Evolutionary conservation across 2,113 vertebrate genomes (phyloP), one percentile per base, ranked within the genome.

Genomic region (Salminus brasiliensis): DNA sequence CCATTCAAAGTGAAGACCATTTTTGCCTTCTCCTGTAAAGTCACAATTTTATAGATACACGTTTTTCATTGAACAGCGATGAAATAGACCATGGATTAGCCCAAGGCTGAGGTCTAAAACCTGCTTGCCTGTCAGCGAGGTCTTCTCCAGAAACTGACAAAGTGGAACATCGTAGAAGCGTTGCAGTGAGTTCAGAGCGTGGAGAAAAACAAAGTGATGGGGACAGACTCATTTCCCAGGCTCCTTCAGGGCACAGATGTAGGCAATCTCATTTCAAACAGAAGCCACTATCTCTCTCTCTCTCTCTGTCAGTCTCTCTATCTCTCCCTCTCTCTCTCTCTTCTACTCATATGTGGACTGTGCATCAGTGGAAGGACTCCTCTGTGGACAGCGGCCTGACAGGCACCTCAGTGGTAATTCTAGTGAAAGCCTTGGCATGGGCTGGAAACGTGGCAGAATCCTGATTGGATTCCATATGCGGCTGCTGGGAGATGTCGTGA

Each of bases 191-290:
- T 76, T 43, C 65, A 65, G 73, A 25, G 76, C 87, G 73, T 39
- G 59, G 52, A 74, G 66, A 70, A 60, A 86, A 87, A 89, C 84
- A 87, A 86, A 88, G 81, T 84, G 83, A 81, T 45, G 49, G 43
- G 84, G 80, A 85, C 49, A 45, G 67, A 81, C 86, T 86, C 25
- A 73, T 88, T 89, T 87, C 84, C 79, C 53, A 36, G 55, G 76
- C 32, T 79, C 78, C 74, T 83, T 66, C 23, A 29, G 63, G 85
- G 88, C 85, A 78, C 69, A 57, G 78, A 84, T 76, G 80, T 63
- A 86, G 67, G 72, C 77, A 82, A 78, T 72, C 74, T 72, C 34
- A 80, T 76, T 83, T 85, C 41, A 12, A 57, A 45, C 71, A 62
- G 81, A 90, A 85, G 79, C 53, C 43, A 43, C 71, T 81, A 74